Percentiles rank a stretch among this genome's conserved stretches.
These are phyloP conservation scores for Copsychus sechellarum DNA, from an alignment of 2,113 vertebrate species.

Conservation along the genomic window DNA sequence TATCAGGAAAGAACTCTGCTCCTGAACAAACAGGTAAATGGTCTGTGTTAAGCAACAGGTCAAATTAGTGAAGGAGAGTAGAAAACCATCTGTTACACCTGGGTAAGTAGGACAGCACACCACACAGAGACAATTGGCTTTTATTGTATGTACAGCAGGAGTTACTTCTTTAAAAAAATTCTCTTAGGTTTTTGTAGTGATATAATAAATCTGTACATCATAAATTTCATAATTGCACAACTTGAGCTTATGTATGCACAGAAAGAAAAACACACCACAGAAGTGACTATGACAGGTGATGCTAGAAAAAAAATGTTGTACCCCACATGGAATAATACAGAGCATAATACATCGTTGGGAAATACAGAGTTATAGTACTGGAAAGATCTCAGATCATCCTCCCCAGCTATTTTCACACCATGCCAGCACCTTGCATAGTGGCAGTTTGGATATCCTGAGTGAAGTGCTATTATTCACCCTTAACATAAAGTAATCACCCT, in stretches of 20 bases:
- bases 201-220: background rate
- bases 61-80: background rate
- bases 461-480: background rate
- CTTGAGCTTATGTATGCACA: background rate
- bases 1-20: background rate
- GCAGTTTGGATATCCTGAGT: constrained; percentile 3
- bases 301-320: background rate
- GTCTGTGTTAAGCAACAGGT: background rate
- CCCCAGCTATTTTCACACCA: background rate
- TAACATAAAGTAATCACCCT: background rate
- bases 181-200: background rate
- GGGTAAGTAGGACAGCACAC: background rate
- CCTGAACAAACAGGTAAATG: background rate
- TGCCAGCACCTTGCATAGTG: constrained; percentile 25
- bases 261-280: background rate
- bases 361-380: background rate
- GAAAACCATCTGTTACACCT: background rate
- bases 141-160: constrained; percentile 40
- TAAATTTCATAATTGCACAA: background rate
- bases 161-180: constrained; percentile 52
- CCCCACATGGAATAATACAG: background rate
- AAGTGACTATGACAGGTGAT: background rate
- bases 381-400: background rate
- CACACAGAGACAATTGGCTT: background rate
- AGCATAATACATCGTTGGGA: background rate